phyloP scores from a whole-genome alignment of 2,113 vertebrate species.

The Cyanoderma ruficeps region DNA sequence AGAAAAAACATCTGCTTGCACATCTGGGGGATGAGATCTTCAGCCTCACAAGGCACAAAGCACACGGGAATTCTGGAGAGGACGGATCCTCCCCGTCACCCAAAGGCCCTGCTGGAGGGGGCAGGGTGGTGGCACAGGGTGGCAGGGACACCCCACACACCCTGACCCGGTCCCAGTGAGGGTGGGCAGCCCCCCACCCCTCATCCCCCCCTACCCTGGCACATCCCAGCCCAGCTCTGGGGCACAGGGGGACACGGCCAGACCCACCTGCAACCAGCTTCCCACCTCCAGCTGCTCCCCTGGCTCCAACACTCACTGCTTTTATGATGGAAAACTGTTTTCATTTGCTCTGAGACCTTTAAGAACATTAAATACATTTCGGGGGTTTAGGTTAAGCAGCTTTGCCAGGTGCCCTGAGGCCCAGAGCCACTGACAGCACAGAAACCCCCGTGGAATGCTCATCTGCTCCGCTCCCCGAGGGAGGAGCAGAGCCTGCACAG shows the following conservation, averaged over 20 bases:
- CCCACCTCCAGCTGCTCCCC: not conserved
- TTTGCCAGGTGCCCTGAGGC: not conserved
- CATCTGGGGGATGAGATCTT: not conserved
- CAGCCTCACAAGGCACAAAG: accelerated
- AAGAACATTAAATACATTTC: not conserved
- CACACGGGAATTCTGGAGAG: accelerated
- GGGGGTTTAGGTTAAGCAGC: not conserved
- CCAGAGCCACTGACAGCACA: not conserved
- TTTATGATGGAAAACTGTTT: accelerated
- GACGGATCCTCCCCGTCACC: not conserved
- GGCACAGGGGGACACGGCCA: accelerated
- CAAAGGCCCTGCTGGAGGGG: accelerated
- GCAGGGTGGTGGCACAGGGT: not conserved
- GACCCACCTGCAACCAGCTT: not conserved
- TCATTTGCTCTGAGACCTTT: not conserved
- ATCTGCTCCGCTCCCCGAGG: accelerated
- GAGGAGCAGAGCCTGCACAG: not conserved
- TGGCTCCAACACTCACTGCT: accelerated
- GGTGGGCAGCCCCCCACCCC: not conserved
- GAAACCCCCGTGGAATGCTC: not conserved
- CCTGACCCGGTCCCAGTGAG: accelerated
- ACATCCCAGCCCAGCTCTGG: accelerated
- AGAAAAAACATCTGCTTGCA: not conserved
- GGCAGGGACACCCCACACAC: not conserved
- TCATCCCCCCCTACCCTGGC: not conserved